Base-by-base conservation (phyloP, 1,140 invertebrate species). In the Zaprionus lachaisei region DNA sequence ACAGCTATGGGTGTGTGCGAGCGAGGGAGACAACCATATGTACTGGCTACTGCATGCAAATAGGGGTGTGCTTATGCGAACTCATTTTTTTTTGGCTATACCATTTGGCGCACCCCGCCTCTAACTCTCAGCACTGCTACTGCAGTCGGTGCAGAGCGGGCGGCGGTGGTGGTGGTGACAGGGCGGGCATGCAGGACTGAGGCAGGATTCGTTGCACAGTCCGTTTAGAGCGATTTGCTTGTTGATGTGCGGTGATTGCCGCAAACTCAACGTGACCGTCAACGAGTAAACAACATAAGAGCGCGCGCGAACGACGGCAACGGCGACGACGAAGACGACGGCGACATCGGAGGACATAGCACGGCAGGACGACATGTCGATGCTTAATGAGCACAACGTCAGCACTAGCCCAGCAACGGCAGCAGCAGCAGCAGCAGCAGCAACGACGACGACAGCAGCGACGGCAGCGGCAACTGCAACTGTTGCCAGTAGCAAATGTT, bases 221-320 rank as follows among this genome's bases (percentile, higher is more conserved):
- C 84, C 85, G 85, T 79, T 91, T 91, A 85, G 80, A 91, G 81
- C 85, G 79, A 91, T 91, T 91, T 91, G 80, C 90, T 89, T 84
- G 90, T 91, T 91, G 82, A 90, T 91, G 90, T 90, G 89, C 89
- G 90, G 90, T 91, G 90, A 91, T 91, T 91, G 89, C 82, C 81
- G 61, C 90, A 86, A 91, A 91, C 89, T 92, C 83, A 92, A 85
- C 82, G 91, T 86, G 80, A 92, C 91, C 91, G 91, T 92, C 91
- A 91, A 92, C 91, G 91, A 89, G 86, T 80, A 92, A 86, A 91
- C 85, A 91, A 92, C 91, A 77, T 86, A 82, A 84, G 57, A 79
- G 81, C 73, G 84, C 60, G 41, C 41, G 41, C 38, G 31, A 41
- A 6, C 38, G 38, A 70, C 67, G 47, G 31, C 62, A 17, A 26